A percentile compares a stretch with the other conserved stretches of the same genome.
Conservation (phyloP, 2,113 vertebrate genomes). For the Nettapus auritus region DNA sequence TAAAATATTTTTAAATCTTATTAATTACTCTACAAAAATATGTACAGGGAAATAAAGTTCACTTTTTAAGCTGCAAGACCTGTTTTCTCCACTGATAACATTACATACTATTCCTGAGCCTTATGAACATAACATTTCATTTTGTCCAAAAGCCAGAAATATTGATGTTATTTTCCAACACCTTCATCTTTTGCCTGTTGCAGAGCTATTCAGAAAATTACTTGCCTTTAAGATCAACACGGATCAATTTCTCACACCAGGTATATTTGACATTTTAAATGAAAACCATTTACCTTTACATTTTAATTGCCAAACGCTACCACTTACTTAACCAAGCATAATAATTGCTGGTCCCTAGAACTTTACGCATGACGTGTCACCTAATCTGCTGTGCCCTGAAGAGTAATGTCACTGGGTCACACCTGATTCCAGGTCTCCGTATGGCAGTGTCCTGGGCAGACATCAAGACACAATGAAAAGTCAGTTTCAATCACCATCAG, state of each 20-base stretch:
- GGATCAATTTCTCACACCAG: neutral
- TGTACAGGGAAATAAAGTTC: neutral
- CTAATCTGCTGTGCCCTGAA: slow-evolving; percentile 2
- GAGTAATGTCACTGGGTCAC: slow-evolving; percentile 9
- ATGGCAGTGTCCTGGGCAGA: neutral
- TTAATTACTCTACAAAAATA: neutral
- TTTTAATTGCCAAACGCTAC: neutral
- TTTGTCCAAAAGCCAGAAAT: neutral
- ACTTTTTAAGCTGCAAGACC: neutral
- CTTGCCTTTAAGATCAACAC: neutral
- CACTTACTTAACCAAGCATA: neutral
- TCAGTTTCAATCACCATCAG: slow-evolving; percentile 1
- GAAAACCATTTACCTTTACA: neutral
- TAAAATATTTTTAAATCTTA: neutral
- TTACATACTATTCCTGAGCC: neutral
- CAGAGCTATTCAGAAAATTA: neutral
- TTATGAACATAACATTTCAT: neutral
- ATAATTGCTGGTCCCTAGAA: neutral
- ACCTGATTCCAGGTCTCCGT: slow-evolving; percentile 24
- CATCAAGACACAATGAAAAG: neutral
- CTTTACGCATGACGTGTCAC: accelerated
- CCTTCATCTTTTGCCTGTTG: neutral
- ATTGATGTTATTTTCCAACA: neutral
- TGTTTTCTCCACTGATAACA: neutral
- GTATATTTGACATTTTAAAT: neutral